phyloP scores from a whole-genome alignment of 2,888 invertebrate species.

The Ormyrus thymus region DNA sequence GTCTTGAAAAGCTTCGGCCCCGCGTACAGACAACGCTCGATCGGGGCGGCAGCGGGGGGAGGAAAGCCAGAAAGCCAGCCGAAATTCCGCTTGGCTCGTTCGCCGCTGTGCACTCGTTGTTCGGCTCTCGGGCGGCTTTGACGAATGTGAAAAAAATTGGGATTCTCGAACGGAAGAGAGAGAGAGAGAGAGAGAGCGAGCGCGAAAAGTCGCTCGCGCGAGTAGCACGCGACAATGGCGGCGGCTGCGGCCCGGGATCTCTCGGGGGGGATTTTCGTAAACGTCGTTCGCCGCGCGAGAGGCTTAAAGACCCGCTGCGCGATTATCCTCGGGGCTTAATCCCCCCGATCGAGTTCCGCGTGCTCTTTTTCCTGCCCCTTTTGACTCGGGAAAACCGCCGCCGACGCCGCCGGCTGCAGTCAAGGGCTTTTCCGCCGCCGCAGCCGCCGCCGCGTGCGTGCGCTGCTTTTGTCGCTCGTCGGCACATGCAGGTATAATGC shows the following conservation, averaged over 20 bases:
- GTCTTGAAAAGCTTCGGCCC: too few species aligned
- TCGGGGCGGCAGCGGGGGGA: too few species aligned
- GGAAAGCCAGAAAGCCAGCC: slow-evolving; percentile 35
- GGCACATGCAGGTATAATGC: too few species aligned
- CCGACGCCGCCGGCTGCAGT: slow-evolving; percentile 14
- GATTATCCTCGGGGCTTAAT: slow-evolving; percentile 46
- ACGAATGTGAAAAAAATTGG: neutral
- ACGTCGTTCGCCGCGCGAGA: slow-evolving; percentile 31
- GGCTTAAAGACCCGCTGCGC: neutral
- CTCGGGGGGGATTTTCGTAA: slow-evolving; percentile 33
- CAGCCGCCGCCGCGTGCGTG: neutral
- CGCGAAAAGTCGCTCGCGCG: neutral
- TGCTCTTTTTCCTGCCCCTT: slow-evolving; percentile 12
- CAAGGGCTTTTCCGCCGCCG: slow-evolving; percentile 47
- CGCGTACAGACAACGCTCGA: too few species aligned
- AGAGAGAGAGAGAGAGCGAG: too few species aligned
- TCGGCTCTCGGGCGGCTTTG: too few species aligned
- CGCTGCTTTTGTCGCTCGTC: neutral
- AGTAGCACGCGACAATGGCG: slow-evolving; percentile 32
- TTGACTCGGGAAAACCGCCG: slow-evolving; percentile 5
- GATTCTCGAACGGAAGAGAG: too few species aligned
- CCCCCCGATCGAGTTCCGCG: slow-evolving; percentile 10
- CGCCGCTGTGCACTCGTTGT: too few species aligned
- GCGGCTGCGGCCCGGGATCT: neutral
- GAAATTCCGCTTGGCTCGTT: neutral